These are phyloP conservation scores for Myxocyprinus asiaticus DNA, from an alignment of 2,113 vertebrate genomes.

Conservation along the genomic window DNA sequence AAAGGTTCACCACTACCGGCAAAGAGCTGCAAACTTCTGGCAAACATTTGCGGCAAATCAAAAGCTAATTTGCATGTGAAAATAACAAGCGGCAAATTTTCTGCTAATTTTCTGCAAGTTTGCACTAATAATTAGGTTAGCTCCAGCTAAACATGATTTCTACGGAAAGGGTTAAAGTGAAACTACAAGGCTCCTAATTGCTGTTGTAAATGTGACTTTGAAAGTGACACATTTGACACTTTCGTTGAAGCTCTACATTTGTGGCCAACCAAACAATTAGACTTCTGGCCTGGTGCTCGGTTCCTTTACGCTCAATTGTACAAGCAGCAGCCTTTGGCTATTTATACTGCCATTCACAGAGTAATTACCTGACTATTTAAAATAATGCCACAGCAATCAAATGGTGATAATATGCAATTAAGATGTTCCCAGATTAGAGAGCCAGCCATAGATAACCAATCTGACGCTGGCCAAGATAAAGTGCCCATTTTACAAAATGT, in stretches of 20 bases:
- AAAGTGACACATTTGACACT: conserved; percentile 25
- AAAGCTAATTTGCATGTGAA: too few species aligned
- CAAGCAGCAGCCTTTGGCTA: conserved; percentile 88
- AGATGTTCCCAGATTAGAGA: conserved; percentile 93
- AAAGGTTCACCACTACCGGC: too few species aligned
- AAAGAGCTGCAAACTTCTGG: too few species aligned
- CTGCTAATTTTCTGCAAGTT: background rate
- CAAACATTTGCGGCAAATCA: too few species aligned
- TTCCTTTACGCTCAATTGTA: conserved; percentile 76
- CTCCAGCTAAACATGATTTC: background rate
- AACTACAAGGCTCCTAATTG: background rate
- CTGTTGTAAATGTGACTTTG: background rate
- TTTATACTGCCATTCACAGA: conserved; percentile 95
- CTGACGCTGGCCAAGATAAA: conserved; percentile 93
- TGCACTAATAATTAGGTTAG: background rate
- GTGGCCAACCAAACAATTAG: conserved; percentile 67
- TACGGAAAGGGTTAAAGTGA: background rate
- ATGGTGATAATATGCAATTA: conserved; percentile 99
- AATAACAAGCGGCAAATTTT: too few species aligned
- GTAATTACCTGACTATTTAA: conserved; percentile 99
- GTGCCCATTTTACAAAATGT: conserved; percentile 93
- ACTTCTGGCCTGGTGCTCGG: conserved; percentile 56
- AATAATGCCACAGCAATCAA: conserved; percentile 99
- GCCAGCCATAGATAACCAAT: conserved; percentile 79
- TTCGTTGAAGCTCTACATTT: conserved; percentile 59